These are phyloP conservation scores for Schlechtendalia chinensis DNA, from an alignment of 1,140 invertebrate genomes.

Conservation along the genomic window DNA sequence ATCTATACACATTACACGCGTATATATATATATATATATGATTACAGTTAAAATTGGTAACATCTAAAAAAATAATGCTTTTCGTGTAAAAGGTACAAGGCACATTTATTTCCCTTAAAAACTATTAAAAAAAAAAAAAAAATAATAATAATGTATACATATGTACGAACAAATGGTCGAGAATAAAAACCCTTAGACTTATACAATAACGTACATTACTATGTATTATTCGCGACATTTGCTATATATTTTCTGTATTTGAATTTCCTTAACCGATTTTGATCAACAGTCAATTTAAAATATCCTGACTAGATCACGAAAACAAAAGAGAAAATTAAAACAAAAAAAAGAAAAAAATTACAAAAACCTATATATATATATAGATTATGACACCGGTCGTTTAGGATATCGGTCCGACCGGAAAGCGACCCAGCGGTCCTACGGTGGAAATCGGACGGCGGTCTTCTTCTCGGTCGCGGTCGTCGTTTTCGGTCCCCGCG, in stretches of 20 bases:
- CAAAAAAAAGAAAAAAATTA: slow-evolving; percentile 28
- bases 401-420: too few species aligned
- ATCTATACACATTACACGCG: too few species aligned
- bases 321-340: background rate
- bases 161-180: slow-evolving; percentile 28
- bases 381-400: background rate
- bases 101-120: slow-evolving; percentile 48
- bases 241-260: slow-evolving; percentile 16
- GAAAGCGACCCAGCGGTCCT: too few species aligned
- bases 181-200: too few species aligned
- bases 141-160: background rate
- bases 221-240: background rate
- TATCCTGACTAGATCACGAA: slow-evolving; percentile 46
- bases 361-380: slow-evolving; percentile 35
- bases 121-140: slow-evolving; percentile 19
- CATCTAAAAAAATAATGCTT: slow-evolving; percentile 50
- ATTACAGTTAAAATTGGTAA: slow-evolving; percentile 35
- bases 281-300: slow-evolving; percentile 49
- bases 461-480: background rate
- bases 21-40: too few species aligned
- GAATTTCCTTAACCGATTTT: slow-evolving; percentile 47
- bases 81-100: slow-evolving; percentile 47
- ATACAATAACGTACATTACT: too few species aligned
- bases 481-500: background rate
- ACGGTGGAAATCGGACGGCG: too few species aligned